A percentile compares a stretch with the other conserved stretches of the same genome.
These are phyloP conservation scores for Coelinius sp. DNA, from an alignment of 2,888 invertebrate genomes.

Conservation along the genomic window DNA sequence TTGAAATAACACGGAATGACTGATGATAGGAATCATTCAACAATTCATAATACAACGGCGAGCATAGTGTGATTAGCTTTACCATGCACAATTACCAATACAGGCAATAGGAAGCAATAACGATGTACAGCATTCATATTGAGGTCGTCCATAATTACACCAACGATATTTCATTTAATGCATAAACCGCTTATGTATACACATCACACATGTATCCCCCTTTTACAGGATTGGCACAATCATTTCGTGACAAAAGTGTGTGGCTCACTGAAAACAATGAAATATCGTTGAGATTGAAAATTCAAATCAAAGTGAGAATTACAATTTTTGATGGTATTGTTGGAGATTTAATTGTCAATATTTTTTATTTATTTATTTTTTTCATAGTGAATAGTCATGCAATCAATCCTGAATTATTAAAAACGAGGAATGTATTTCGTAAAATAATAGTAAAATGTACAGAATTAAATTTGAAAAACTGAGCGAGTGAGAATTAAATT, in stretches of 20 bases:
- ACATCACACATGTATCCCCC: not conserved
- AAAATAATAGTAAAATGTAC: not conserved
- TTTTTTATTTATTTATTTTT: not conserved
- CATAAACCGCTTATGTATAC: constrained; percentile 10
- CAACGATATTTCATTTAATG: constrained; percentile 33
- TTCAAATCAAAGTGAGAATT: not conserved
- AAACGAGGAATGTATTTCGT: no score
- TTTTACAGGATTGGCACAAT: not conserved
- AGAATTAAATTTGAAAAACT: not conserved
- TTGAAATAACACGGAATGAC: not conserved
- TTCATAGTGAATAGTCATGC: not conserved
- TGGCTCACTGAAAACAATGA: not conserved
- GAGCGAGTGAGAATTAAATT: not conserved
- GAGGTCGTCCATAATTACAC: constrained; percentile 36
- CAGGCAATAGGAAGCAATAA: not conserved
- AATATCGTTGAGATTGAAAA: not conserved
- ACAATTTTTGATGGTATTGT: not conserved
- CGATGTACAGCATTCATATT: constrained; percentile 30
- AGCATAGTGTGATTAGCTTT: constrained; percentile 31
- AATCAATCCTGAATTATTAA: not conserved
- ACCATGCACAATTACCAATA: constrained; percentile 24
- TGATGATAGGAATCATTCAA: constrained; percentile 14
- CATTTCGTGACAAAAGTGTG: not conserved
- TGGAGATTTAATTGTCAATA: not conserved
- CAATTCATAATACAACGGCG: constrained; percentile 8